These are phyloP conservation scores for Aspidiotus destructor DNA, from an alignment of 2,888 invertebrate genomes.

Conservation along the genomic window DNA sequence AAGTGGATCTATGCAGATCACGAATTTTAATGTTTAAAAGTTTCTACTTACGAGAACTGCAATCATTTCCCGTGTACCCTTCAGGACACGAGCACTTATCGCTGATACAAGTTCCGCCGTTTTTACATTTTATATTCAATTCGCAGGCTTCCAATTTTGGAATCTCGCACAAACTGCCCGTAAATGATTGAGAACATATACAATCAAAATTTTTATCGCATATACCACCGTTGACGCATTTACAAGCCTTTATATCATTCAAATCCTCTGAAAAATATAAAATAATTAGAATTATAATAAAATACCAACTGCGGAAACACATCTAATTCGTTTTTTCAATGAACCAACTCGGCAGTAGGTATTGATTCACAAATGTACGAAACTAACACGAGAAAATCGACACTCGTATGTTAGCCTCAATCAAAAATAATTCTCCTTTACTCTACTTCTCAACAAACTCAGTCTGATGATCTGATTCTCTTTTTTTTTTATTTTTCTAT, in stretches of 20 bases:
- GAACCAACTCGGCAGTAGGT: too few species aligned
- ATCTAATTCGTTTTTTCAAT: too few species aligned
- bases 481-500: too few species aligned
- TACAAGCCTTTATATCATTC: slow-evolving; percentile 17
- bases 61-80: slow-evolving; percentile 25
- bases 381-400: too few species aligned
- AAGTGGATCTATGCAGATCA: too few species aligned
- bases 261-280: slow-evolving; percentile 19
- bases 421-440: too few species aligned
- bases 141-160: slow-evolving; percentile 40
- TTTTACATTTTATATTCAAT: slow-evolving; percentile 41
- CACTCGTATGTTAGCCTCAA: too few species aligned
- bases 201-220: slow-evolving; percentile 43
- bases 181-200: slow-evolving; percentile 42
- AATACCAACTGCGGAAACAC: too few species aligned
- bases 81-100: slow-evolving; percentile 44
- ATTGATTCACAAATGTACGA: too few species aligned
- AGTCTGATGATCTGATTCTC: too few species aligned
- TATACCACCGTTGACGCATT: slow-evolving; percentile 44
- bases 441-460: too few species aligned
- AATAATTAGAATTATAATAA: not conserved
- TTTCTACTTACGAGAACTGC: slow-evolving; percentile 24
- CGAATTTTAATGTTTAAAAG: too few species aligned
- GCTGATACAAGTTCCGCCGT: slow-evolving; percentile 44
- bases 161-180: slow-evolving; percentile 40